phyloP scores from a whole-genome alignment of 2,888 invertebrate species.

The Sesamia inferens region DNA sequence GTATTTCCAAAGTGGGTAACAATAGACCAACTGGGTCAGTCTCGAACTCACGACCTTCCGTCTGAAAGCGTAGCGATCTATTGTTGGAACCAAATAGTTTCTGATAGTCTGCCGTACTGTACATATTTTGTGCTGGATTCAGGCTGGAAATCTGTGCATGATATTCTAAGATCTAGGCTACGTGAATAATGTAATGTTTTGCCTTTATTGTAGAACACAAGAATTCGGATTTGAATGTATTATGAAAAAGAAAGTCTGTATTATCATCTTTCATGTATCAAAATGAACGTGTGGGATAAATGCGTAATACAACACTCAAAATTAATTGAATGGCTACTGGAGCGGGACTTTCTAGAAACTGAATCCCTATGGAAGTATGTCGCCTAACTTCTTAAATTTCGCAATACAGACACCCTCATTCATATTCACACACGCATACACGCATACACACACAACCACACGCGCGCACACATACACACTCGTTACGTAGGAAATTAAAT shows the following conservation, averaged over 20 bases:
- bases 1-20: constrained; percentile 53
- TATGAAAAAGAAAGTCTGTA: neutral
- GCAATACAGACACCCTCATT: too few species aligned
- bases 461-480: too few species aligned
- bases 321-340: too few species aligned
- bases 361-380: too few species aligned
- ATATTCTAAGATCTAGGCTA: constrained; percentile 20
- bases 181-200: constrained; percentile 3
- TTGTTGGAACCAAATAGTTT: constrained; percentile 40
- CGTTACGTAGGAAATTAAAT: too few species aligned
- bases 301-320: too few species aligned
- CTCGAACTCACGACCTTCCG: constrained; percentile 51
- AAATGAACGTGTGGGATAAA: too few species aligned
- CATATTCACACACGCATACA: too few species aligned
- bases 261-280: neutral
- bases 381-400: too few species aligned
- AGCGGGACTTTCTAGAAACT: too few species aligned
- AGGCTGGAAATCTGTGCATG: neutral
- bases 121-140: constrained; percentile 25
- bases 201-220: neutral
- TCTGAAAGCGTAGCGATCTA: constrained; percentile 34
- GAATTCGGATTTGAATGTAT: neutral
- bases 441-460: too few species aligned
- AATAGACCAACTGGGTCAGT: constrained; percentile 60
- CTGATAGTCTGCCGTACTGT: constrained; percentile 1